These are phyloP conservation scores for Pollimyrus isidori DNA, from an alignment of 2,113 vertebrate species.

Conservation along the genomic window DNA sequence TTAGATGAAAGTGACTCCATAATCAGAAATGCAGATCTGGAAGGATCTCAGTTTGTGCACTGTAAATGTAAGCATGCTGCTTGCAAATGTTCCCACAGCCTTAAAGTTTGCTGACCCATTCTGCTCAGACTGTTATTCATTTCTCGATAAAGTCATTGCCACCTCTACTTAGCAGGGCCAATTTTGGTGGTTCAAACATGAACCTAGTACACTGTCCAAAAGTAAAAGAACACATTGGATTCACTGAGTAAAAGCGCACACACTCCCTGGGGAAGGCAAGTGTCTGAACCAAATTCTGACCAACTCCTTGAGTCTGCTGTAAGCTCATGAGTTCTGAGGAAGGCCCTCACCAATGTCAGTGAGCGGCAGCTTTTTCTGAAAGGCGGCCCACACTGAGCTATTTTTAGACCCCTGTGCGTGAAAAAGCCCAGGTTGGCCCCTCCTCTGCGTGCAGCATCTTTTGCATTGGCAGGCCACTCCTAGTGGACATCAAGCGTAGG, in stretches of 20 bases:
- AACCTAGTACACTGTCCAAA: not conserved
- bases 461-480: not conserved
- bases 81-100: not conserved
- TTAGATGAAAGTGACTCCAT: not conserved
- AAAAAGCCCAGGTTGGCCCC: slow-evolving; percentile 22
- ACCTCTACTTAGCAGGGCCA: not conserved
- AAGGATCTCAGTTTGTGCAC: not conserved
- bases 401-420: slow-evolving; percentile 29
- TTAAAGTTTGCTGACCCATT: not conserved
- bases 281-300: not conserved
- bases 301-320: not conserved
- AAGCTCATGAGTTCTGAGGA: not conserved
- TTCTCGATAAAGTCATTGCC: not conserved
- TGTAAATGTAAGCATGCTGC: not conserved
- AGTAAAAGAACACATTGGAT: not conserved
- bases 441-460: slow-evolving; percentile 16
- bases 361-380: slow-evolving; percentile 19
- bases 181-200: not conserved
- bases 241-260: not conserved
- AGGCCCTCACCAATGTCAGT: not conserved
- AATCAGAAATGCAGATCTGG: not conserved
- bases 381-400: slow-evolving; percentile 28
- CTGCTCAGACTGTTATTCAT: not conserved
- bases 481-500: not conserved
- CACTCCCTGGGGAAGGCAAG: not conserved